These are phyloP conservation scores for Eira barbara DNA, from an alignment of 2,113 vertebrate genomes.

Conservation along the genomic window DNA sequence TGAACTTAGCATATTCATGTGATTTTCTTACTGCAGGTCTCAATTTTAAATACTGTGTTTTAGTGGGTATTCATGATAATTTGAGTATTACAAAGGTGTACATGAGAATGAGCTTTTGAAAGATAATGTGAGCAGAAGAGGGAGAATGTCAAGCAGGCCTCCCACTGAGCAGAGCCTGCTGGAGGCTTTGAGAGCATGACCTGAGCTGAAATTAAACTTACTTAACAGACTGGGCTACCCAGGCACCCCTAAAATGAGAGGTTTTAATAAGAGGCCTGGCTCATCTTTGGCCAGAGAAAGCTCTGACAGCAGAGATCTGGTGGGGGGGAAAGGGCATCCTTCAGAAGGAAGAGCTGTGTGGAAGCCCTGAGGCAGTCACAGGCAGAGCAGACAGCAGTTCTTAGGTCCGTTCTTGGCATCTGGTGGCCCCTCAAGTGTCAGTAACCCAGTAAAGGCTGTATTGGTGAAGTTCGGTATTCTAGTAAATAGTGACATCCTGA, in stretches of 20 bases:
- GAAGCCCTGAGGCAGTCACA: neutral
- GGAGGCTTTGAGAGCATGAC: too few relatives aligned
- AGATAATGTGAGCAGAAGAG: too few relatives aligned
- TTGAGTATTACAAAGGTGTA: neutral
- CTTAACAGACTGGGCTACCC: neutral
- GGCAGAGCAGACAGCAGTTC: too few relatives aligned
- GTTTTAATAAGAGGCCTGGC: neutral
- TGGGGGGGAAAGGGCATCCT: neutral
- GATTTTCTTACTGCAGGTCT: neutral
- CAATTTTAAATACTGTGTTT: neutral
- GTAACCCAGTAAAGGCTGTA: neutral
- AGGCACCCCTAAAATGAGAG: neutral
- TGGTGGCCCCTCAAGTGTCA: neutral
- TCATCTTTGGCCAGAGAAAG: neutral
- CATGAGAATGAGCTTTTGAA: too few relatives aligned
- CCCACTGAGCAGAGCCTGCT: too few relatives aligned
- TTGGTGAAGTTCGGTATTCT: neutral
- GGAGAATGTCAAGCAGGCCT: too few relatives aligned
- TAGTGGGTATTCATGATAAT: neutral
- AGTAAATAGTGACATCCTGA: neutral
- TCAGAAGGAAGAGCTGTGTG: neutral
- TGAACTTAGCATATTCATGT: neutral
- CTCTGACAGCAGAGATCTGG: neutral
- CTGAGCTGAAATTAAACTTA: neutral
- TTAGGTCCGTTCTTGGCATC: neutral